Evolutionary conservation across 2,113 vertebrate species (phyloP).

Genomic region (Polypterus bichir): DNA sequence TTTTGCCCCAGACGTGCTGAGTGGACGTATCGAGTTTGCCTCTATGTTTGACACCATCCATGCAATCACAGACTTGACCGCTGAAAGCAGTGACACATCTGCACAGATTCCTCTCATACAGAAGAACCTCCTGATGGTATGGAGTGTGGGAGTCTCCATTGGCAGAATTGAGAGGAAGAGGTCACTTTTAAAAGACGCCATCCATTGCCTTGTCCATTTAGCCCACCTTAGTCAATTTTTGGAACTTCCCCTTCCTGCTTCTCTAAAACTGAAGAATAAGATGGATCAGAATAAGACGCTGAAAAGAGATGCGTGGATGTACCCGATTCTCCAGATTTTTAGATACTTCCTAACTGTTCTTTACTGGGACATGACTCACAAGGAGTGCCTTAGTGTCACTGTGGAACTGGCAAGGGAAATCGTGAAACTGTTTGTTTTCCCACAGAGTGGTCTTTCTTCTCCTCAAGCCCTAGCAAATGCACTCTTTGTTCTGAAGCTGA

Average conservation of each 20-base stretch:
- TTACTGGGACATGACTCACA: slow-evolving; percentile 51
- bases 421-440: slow-evolving; percentile 48
- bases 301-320: slow-evolving; percentile 23
- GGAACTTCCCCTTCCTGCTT: slow-evolving; percentile 27
- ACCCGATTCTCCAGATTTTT: slow-evolving; percentile 48
- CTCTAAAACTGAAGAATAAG: background rate
- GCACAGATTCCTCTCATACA: slow-evolving; percentile 48
- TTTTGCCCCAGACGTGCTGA: slow-evolving; percentile 31
- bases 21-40: slow-evolving; percentile 75
- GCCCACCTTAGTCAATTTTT: slow-evolving; percentile 53
- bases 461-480: slow-evolving; percentile 53
- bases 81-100: slow-evolving; percentile 24
- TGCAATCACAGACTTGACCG: slow-evolving; percentile 38
- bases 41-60: slow-evolving; percentile 88
- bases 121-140: slow-evolving; percentile 62
- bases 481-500: slow-evolving; percentile 55
- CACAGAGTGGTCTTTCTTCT: slow-evolving; percentile 28
- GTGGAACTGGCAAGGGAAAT: slow-evolving; percentile 56
- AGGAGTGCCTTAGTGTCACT: slow-evolving; percentile 42
- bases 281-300: slow-evolving; percentile 24
- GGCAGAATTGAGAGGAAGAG: slow-evolving; percentile 52
- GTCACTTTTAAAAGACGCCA: slow-evolving; percentile 47
- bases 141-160: slow-evolving; percentile 66
- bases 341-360: slow-evolving; percentile 56
- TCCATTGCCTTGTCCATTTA: slow-evolving; percentile 59